Percentiles rank a stretch among this genome's conserved stretches.
Conservation (phyloP, 2,113 vertebrate genomes). For the Percina caprodes region DNA sequence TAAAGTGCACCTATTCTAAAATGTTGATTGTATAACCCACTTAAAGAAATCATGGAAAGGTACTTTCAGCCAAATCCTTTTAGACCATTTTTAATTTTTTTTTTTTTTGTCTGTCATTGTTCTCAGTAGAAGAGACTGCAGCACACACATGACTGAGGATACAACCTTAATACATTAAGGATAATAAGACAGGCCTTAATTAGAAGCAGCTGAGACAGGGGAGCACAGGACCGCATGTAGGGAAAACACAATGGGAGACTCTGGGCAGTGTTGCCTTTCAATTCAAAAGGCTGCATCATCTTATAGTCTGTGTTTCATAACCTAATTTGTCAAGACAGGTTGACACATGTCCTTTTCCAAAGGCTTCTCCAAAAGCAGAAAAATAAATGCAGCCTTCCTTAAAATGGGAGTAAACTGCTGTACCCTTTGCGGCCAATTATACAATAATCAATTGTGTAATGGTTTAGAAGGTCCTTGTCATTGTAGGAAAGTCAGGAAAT, state of each 20-base stretch:
- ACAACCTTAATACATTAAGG: constrained; percentile 31
- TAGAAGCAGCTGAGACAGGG: constrained; percentile 49
- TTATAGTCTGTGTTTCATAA: constrained; percentile 24
- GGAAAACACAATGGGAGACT: constrained; percentile 38
- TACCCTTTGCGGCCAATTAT: constrained; percentile 33
- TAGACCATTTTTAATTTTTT: too few relatives aligned
- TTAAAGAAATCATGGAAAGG: neutral
- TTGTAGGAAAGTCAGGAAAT: constrained; percentile 16
- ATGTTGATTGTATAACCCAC: neutral
- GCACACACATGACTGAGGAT: constrained; percentile 11
- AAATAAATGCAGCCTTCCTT: neutral
- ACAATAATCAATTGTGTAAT: constrained; percentile 41
- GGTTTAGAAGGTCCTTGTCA: constrained; percentile 53
- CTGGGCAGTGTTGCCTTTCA: constrained; percentile 27
- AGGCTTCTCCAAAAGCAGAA: neutral
- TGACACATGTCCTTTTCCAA: constrained; percentile 13
- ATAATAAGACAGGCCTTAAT: constrained; percentile 64
- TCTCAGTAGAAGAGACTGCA: constrained; percentile 25
- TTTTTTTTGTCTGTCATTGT: neutral
- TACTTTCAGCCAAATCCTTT: neutral
- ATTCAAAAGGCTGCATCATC: constrained; percentile 33
- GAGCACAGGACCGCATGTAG: constrained; percentile 32
- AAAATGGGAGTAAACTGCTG: constrained; percentile 13
- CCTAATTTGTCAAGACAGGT: constrained; percentile 12
- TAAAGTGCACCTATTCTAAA: neutral